These are phyloP conservation scores for Ips nitidus DNA, from an alignment of 1,140 invertebrate species.

Conservation along the genomic window DNA sequence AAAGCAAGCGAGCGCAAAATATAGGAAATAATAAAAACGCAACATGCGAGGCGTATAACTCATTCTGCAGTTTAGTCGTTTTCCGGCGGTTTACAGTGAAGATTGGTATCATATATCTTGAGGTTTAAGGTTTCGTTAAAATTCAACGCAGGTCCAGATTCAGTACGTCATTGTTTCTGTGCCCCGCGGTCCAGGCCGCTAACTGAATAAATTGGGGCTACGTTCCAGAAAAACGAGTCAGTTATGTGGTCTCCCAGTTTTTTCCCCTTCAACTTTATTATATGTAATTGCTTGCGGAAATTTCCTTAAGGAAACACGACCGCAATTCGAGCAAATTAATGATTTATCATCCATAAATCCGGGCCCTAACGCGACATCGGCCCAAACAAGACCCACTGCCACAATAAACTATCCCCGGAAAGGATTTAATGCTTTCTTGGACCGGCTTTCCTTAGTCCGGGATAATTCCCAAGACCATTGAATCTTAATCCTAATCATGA, in stretches of 20 bases:
- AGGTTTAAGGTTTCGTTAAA: constrained; percentile 37
- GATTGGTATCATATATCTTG: constrained; percentile 39
- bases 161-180: constrained; percentile 23
- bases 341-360: constrained; percentile 18
- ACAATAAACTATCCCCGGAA: constrained; percentile 6
- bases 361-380: neutral
- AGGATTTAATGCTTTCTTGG: constrained; percentile 9
- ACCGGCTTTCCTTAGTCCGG: constrained; percentile 15
- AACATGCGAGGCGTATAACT: constrained; percentile 27
- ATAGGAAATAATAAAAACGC: constrained; percentile 32
- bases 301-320: neutral
- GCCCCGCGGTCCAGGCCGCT: neutral
- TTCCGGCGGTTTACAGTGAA: constrained; percentile 35
- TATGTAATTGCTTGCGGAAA: too few species aligned
- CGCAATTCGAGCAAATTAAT: constrained; percentile 2
- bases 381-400: constrained; percentile 11
- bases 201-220: constrained; percentile 1
- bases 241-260: too few species aligned
- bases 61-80: constrained; percentile 27
- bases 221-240: neutral
- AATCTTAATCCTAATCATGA: constrained; percentile 20
- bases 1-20: constrained; percentile 18
- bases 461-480: constrained; percentile 12
- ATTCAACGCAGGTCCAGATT: constrained; percentile 36
- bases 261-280: too few species aligned